Conservation (phyloP, 2,888 invertebrate genomes). For the Crepidodera aurea region DNA sequence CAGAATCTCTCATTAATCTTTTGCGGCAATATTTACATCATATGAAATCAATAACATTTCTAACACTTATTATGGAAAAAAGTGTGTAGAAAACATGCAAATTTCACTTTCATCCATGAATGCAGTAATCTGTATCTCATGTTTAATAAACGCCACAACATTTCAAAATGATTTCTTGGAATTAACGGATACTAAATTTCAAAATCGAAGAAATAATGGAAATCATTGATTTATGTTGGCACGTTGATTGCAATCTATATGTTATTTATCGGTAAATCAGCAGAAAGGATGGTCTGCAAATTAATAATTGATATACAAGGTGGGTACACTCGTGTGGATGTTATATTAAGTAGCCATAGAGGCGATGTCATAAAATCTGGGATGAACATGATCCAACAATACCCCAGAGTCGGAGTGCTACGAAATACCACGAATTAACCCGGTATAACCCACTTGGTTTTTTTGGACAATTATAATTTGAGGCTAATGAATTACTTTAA, state of each 20-base stretch:
- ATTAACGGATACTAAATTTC: neutral
- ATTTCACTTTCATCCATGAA: slow-evolving; percentile 21
- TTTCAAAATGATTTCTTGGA: neutral
- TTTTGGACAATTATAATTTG: too few relatives aligned
- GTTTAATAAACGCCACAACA: neutral
- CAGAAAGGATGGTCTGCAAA: slow-evolving; percentile 1
- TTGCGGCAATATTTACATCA: slow-evolving; percentile 31
- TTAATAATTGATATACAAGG: slow-evolving; percentile 1
- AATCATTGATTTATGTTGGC: slow-evolving; percentile 3
- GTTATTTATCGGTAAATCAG: slow-evolving; percentile 10
- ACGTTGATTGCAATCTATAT: slow-evolving; percentile 3
- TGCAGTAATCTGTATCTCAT: neutral
- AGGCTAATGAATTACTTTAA: too few relatives aligned
- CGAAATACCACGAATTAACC: too few relatives aligned
- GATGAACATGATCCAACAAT: too few relatives aligned
- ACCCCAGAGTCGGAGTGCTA: too few relatives aligned
- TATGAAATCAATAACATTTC: slow-evolving; percentile 29
- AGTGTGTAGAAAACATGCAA: slow-evolving; percentile 20
- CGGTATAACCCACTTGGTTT: too few relatives aligned
- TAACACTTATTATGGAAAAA: slow-evolving; percentile 22
- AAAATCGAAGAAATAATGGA: slow-evolving; percentile 20
- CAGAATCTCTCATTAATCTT: slow-evolving; percentile 44
- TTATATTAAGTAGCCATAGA: too few relatives aligned
- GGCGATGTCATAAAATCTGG: too few relatives aligned
- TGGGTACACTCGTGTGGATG: neutral